A percentile compares a stretch with the other conserved stretches of the same genome.
Conservation (phyloP, 2,888 invertebrate genomes). For the Erebia palarica region DNA sequence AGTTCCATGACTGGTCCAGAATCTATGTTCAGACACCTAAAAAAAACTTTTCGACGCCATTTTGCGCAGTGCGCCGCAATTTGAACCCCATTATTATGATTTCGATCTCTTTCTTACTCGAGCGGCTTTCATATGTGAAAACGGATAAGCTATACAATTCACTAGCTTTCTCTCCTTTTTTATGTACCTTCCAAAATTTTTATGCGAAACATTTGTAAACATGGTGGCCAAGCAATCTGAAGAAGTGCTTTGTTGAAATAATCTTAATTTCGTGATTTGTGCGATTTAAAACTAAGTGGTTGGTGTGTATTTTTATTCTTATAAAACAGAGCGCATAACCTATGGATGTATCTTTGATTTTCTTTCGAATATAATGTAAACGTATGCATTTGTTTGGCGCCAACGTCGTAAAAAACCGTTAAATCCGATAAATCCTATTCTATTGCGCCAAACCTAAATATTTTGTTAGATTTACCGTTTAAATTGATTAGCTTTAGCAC, state of each 20-base stretch:
- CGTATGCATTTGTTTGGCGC: conserved; percentile 82
- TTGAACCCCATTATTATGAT: conserved; percentile 54
- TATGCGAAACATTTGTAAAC: conserved; percentile 79
- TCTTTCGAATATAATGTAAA: conserved; percentile 57
- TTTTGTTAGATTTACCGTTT: conserved; percentile 38
- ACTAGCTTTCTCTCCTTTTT: conserved; percentile 65
- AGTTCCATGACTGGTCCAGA: too few species aligned
- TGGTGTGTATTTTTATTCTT: conserved; percentile 44
- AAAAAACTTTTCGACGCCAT: conserved; percentile 64
- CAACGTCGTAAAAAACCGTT: conserved; percentile 78
- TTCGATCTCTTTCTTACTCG: conserved; percentile 60
- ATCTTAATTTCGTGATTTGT: conserved; percentile 39
- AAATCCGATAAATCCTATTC: conserved; percentile 49
- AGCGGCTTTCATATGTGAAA: conserved; percentile 49
- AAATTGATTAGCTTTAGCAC: conserved; percentile 29
- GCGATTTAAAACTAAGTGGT: conserved; percentile 52
- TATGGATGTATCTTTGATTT: conserved; percentile 39
- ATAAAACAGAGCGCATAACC: conserved; percentile 35
- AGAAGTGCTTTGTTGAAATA: conserved; percentile 39
- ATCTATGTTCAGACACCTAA: too few species aligned
- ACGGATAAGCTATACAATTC: conserved; percentile 61
- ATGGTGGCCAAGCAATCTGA: conserved; percentile 69
- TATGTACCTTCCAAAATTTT: conserved; percentile 61
- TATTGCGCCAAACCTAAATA: conserved; percentile 29
- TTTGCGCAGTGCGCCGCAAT: conserved; percentile 71